These are phyloP conservation scores for Arnoldichthys spilopterus DNA, from an alignment of 2,797 vertebrate genomes.

Conservation along the genomic window DNA sequence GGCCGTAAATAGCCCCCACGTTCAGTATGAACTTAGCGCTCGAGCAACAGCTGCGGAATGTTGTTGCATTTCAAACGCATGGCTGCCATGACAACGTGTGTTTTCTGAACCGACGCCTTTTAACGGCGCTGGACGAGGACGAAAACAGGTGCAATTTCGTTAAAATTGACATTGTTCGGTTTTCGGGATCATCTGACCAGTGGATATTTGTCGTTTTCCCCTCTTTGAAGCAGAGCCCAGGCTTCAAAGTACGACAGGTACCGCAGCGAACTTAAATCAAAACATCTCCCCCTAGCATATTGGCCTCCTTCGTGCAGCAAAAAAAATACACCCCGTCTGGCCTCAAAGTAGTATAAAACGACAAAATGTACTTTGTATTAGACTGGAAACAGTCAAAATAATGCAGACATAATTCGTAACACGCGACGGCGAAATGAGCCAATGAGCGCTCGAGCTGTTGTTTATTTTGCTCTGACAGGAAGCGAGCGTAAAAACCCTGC, in stretches of 20 bases:
- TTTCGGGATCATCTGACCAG: background rate
- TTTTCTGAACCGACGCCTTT: slow-evolving; percentile 38
- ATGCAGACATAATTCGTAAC: slow-evolving; percentile 6
- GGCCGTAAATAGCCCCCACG: slow-evolving; percentile 13
- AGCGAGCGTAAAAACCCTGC: slow-evolving; percentile 20
- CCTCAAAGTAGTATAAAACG: too few species aligned
- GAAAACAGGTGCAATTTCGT: too few species aligned
- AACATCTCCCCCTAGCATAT: too few species aligned
- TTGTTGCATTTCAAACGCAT: slow-evolving; percentile 49
- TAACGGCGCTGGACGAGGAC: background rate
- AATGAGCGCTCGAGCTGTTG: slow-evolving; percentile 18
- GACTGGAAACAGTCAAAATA: slow-evolving; percentile 24
- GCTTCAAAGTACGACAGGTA: background rate
- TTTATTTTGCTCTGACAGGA: slow-evolving; percentile 30
- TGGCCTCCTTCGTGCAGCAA: background rate
- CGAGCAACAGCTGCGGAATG: slow-evolving; percentile 53
- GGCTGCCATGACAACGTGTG: slow-evolving; percentile 60
- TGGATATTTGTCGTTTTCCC: background rate
- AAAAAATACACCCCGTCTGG: background rate
- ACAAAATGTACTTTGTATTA: background rate
- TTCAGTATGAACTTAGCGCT: slow-evolving; percentile 1
- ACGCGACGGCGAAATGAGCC: slow-evolving; percentile 16
- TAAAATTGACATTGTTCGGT: background rate
- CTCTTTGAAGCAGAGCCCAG: background rate
- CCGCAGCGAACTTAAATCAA: background rate